Conservation (phyloP, 2,113 vertebrate genomes). For the Eulemur macaco region DNA sequence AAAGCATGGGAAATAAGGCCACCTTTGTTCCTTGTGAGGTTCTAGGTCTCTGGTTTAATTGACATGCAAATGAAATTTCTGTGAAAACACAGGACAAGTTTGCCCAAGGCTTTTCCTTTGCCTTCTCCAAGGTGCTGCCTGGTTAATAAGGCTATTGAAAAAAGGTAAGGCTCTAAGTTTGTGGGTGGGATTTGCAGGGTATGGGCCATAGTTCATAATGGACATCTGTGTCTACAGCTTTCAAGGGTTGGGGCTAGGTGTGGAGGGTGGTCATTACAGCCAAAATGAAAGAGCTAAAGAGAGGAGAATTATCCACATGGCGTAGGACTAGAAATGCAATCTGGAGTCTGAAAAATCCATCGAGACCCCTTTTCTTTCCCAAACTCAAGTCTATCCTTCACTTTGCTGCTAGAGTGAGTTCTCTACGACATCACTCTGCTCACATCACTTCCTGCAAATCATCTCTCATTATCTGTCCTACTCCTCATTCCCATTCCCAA, state of each 20-base stretch:
- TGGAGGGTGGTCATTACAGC: neutral
- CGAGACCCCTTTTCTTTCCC: neutral
- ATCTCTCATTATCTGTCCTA: neutral
- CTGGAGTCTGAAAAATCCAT: neutral
- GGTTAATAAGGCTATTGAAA: conserved; percentile 55
- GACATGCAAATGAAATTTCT: conserved; percentile 60
- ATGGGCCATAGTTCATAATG: conserved; percentile 17
- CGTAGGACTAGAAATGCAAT: neutral
- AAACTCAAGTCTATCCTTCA: neutral
- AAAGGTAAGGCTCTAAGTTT: neutral
- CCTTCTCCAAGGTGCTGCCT: conserved; percentile 58
- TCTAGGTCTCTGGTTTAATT: conserved; percentile 62
- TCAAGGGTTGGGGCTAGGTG: neutral
- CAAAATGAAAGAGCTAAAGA: neutral
- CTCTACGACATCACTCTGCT: fast-evolving
- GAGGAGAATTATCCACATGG: neutral
- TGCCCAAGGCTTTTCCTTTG: conserved; percentile 52
- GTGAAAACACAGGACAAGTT: neutral
- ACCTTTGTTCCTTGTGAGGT: conserved; percentile 40
- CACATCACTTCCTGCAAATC: neutral
- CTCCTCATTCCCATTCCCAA: neutral
- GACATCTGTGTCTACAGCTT: conserved; percentile 33
- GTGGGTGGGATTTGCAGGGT: conserved; percentile 54
- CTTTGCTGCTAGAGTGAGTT: neutral
- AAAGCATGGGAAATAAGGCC: conserved; percentile 40